Evolutionary conservation across 1,140 invertebrate species (phyloP).

Genomic region (Pseudomyrmex dendroicus): DNA sequence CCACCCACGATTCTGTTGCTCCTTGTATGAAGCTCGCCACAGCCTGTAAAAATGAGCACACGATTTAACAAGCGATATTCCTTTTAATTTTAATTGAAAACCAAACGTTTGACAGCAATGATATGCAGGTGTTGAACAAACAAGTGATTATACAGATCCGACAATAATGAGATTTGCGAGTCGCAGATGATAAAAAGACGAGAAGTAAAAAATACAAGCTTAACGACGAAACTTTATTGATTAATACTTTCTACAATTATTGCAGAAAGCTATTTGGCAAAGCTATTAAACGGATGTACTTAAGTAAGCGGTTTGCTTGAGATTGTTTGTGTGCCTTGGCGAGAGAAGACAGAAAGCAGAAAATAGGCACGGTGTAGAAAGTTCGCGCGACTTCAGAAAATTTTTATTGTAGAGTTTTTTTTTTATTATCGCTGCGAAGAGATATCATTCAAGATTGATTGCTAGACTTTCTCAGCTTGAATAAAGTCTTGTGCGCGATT

Average conservation of each 20-base stretch:
- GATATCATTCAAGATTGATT: conserved; percentile 1
- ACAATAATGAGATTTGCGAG: conserved; percentile 4
- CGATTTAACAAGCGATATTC: not conserved
- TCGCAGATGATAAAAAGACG: conserved; percentile 7
- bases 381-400: conserved; percentile 20
- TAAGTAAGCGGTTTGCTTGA: not conserved
- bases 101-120: not conserved
- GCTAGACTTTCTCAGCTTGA: not conserved
- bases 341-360: conserved; percentile 54
- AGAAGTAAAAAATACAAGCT: not conserved
- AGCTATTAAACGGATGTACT: conserved; percentile 7
- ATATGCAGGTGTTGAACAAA: not conserved
- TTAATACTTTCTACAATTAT: conserved; percentile 41
- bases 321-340: not conserved
- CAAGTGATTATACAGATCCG: not conserved
- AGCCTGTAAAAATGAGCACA: conserved; percentile 87
- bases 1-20: conserved; percentile 97
- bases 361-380: conserved; percentile 31
- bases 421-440: conserved; percentile 3
- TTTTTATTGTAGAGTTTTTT: not conserved
- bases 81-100: not conserved
- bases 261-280: not conserved
- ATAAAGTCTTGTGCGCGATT: not conserved
- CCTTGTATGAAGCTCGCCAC: conserved; percentile 93
- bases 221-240: conserved; percentile 17